Conservation (phyloP, 1,140 invertebrate species). For the Batillaria attramentaria region DNA sequence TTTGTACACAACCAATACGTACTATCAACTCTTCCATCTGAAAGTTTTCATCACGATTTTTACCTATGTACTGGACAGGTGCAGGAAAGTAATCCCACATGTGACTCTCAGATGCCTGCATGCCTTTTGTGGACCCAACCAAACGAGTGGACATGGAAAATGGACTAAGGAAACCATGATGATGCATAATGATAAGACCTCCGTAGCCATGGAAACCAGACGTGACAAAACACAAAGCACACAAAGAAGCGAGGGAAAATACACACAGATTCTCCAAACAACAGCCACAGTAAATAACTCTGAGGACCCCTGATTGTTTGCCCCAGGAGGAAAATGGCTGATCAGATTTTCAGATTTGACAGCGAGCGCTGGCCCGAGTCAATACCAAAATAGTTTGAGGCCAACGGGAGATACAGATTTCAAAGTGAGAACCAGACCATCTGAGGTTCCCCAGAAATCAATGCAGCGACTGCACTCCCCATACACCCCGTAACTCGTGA, state of each 20-base stretch:
- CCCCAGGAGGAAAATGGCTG: not conserved
- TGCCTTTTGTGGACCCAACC: not conserved
- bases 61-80: not conserved
- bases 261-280: not conserved
- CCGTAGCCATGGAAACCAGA: not conserved
- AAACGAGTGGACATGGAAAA: not conserved
- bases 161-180: not conserved
- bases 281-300: not conserved
- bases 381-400: not conserved
- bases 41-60: too few relatives aligned
- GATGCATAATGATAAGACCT: not conserved
- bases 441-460: constrained; percentile 7
- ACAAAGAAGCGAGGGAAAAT: constrained; percentile 12
- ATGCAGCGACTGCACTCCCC: not conserved
- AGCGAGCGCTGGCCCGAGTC: not conserved
- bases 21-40: too few relatives aligned
- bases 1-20: too few relatives aligned
- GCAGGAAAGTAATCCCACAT: not conserved
- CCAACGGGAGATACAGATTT: constrained; percentile 2
- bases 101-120: not conserved
- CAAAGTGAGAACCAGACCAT: constrained; percentile 23
- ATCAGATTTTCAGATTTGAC: not conserved
- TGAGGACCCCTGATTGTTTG: not conserved
- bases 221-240: constrained; percentile 15
- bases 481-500: not conserved